Conservation (phyloP, 2,797 vertebrate genomes). For the Syndactyla subalaris region DNA sequence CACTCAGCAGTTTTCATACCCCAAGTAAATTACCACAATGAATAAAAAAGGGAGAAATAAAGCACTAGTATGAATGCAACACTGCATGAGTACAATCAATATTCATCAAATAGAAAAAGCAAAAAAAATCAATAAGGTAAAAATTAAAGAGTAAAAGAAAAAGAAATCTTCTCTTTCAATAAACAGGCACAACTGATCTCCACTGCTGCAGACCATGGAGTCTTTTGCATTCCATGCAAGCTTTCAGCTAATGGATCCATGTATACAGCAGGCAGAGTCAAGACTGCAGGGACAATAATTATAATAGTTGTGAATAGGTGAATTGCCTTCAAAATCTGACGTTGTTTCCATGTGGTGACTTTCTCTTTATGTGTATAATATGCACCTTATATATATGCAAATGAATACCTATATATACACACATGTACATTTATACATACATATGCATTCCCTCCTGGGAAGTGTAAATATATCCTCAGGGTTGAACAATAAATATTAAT, state of each 20-base stretch:
- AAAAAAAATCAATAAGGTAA: conserved; percentile 56
- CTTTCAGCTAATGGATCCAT: neutral
- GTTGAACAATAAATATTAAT: neutral
- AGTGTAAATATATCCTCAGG: neutral
- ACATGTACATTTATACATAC: neutral
- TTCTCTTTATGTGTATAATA: neutral
- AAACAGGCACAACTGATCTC: neutral
- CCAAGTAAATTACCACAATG: conserved; percentile 7
- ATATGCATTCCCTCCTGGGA: neutral
- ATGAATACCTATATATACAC: neutral
- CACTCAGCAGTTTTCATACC: conserved; percentile 34
- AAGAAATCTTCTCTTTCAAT: conserved; percentile 29
- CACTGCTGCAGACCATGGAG: neutral
- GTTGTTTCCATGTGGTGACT: neutral
- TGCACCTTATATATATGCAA: neutral
- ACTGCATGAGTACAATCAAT: conserved; percentile 42
- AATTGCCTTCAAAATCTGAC: neutral
- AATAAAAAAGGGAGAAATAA: conserved; percentile 53
- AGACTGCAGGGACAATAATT: neutral
- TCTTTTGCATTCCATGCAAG: neutral
- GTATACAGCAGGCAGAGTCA: neutral
- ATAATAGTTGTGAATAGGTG: neutral
- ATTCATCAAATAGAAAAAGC: conserved; percentile 58
- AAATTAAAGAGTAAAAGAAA: conserved; percentile 54
- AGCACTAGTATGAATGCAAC: neutral